These are phyloP conservation scores for Spizella passerina DNA, from an alignment of 2,797 vertebrate genomes.

Conservation along the genomic window DNA sequence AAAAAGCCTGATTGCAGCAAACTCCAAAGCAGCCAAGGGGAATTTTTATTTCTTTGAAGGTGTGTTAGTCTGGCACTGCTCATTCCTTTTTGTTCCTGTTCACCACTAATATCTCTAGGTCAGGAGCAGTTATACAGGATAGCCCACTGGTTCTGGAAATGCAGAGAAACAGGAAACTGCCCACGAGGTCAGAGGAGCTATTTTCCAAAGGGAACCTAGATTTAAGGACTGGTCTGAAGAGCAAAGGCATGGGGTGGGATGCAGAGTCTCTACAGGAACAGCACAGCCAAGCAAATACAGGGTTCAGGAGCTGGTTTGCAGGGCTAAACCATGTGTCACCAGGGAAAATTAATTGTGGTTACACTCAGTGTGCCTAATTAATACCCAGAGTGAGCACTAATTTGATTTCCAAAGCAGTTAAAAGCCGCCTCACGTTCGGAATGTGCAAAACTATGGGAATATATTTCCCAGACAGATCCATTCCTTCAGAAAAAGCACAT, in stretches of 20 bases:
- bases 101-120: not conserved
- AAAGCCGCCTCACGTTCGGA: not conserved
- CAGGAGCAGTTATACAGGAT: not conserved
- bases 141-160: not conserved
- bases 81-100: not conserved
- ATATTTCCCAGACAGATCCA: not conserved
- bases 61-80: fast-evolving
- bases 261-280: not conserved
- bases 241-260: not conserved
- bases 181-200: fast-evolving
- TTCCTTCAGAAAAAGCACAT: not conserved
- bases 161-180: not conserved
- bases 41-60: not conserved
- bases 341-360: not conserved
- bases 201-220: not conserved
- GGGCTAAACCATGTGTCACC: not conserved
- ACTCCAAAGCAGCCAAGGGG: not conserved
- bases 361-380: not conserved
- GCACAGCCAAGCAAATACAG: not conserved
- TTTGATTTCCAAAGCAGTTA: not conserved
- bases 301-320: not conserved
- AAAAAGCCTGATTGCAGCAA: not conserved
- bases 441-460: not conserved
- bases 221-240: not conserved
- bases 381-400: not conserved